Evolutionary conservation across 1,140 invertebrate genomes (phyloP).

Genomic region (Lutraria rhynchaena): DNA sequence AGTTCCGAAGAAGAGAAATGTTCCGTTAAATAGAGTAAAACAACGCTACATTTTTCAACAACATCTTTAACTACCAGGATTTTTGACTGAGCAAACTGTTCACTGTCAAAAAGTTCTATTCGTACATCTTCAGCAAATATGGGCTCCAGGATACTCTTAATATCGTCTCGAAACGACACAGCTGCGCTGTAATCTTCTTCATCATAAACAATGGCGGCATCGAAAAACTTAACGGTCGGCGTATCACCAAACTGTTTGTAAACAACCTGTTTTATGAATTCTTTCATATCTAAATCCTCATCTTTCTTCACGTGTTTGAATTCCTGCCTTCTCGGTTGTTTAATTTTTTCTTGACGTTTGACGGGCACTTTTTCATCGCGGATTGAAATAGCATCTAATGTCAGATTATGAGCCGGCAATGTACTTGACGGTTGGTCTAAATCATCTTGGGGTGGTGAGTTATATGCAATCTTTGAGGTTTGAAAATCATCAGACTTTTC

Average conservation of each 20-base stretch:
- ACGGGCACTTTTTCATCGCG: too few relatives aligned
- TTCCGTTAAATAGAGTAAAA: slow-evolving; percentile 31
- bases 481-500: too few relatives aligned
- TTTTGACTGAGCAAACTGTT: slow-evolving; percentile 38
- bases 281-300: neutral
- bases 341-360: too few relatives aligned
- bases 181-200: slow-evolving; percentile 32
- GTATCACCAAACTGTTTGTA: neutral
- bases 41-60: slow-evolving; percentile 32
- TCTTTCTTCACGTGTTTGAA: too few relatives aligned
- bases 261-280: neutral
- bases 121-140: neutral
- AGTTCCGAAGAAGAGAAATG: slow-evolving; percentile 18
- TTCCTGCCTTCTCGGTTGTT: too few relatives aligned
- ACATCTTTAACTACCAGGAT: slow-evolving; percentile 40
- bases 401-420: too few relatives aligned
- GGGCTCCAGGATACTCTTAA: neutral
- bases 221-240: slow-evolving; percentile 20
- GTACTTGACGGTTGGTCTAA: too few relatives aligned
- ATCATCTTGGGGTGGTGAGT: too few relatives aligned
- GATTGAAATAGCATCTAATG: too few relatives aligned
- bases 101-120: slow-evolving; percentile 53
- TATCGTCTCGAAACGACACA: neutral
- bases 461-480: too few relatives aligned
- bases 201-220: slow-evolving; percentile 54